A percentile compares a stretch with the other conserved stretches of the same genome.
Conservation (phyloP, 2,888 invertebrate species). For the Lumbricus terrestris region DNA sequence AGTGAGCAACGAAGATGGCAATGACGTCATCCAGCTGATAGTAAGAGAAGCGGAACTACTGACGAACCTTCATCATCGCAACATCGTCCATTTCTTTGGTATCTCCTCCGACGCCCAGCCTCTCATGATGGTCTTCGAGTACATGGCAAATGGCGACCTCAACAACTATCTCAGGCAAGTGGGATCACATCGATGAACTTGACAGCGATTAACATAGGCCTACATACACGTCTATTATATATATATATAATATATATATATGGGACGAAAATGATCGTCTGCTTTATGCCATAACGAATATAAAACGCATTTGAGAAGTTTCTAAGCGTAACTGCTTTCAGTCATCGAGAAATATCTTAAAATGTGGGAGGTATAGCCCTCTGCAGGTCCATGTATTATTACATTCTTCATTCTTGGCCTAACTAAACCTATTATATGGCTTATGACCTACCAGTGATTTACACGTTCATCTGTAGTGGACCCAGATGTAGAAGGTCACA, state of each 20-base stretch:
- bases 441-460: too few relatives aligned
- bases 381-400: not conserved
- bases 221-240: not conserved
- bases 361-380: not conserved
- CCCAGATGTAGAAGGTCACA: too few relatives aligned
- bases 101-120: slow-evolving; percentile 50
- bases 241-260: too few relatives aligned
- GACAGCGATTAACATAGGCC: too few relatives aligned
- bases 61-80: slow-evolving; percentile 50
- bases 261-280: not conserved
- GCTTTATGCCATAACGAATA: not conserved
- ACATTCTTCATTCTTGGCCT: too few relatives aligned
- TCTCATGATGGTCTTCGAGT: slow-evolving; percentile 58
- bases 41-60: slow-evolving; percentile 61
- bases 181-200: not conserved
- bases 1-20: slow-evolving; percentile 42
- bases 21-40: slow-evolving; percentile 50
- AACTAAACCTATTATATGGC: not conserved
- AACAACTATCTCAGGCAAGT: slow-evolving; percentile 55
- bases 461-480: too few relatives aligned
- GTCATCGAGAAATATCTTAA: not conserved
- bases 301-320: not conserved
- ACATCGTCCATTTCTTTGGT: slow-evolving; percentile 57
- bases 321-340: not conserved
- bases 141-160: slow-evolving; percentile 57